Evolutionary conservation across 2,888 invertebrate species (phyloP).

Genomic region (Hypolimnas misippus): DNA sequence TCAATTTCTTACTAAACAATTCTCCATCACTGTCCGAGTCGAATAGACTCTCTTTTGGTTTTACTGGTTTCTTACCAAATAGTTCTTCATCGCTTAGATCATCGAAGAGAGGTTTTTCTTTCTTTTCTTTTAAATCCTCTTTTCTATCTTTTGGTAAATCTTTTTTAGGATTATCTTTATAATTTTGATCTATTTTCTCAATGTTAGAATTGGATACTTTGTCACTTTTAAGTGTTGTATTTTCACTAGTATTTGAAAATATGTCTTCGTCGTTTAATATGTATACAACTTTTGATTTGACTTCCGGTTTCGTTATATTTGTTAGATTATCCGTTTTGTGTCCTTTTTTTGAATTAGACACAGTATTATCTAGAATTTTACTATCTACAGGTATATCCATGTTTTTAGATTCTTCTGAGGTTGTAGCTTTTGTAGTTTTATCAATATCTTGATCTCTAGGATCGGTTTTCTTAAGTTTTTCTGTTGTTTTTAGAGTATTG

Average conservation of each 20-base stretch:
- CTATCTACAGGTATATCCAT: neutral
- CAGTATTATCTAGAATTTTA: constrained; percentile 12
- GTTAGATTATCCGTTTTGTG: neutral
- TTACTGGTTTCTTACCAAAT: constrained; percentile 53
- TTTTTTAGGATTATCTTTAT: constrained; percentile 24
- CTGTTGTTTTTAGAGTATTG: too few species aligned
- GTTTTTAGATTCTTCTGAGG: neutral
- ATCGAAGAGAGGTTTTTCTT: constrained; percentile 60
- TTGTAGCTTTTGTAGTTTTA: too few species aligned
- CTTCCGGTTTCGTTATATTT: constrained; percentile 29
- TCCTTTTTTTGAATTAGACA: constrained; percentile 2
- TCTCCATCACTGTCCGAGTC: constrained; percentile 72
- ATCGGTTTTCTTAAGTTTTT: too few species aligned
- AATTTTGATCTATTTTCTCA: constrained; percentile 36
- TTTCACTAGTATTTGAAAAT: constrained; percentile 48
- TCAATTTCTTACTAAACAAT: constrained; percentile 55
- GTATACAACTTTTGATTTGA: constrained; percentile 69
- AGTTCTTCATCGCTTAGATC: constrained; percentile 66
- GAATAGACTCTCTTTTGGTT: constrained; percentile 50
- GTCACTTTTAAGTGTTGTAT: constrained; percentile 22
- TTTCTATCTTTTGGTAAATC: constrained; percentile 19
- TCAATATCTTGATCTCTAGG: neutral
- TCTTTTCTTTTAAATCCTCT: constrained; percentile 39
- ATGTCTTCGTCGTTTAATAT: constrained; percentile 75
- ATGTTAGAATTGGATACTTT: constrained; percentile 39